A percentile compares a stretch with the other conserved stretches of the same genome.
Evolutionary conservation across 1,140 invertebrate genomes (phyloP).

Genomic region (Pogonognathellus flavescens): DNA sequence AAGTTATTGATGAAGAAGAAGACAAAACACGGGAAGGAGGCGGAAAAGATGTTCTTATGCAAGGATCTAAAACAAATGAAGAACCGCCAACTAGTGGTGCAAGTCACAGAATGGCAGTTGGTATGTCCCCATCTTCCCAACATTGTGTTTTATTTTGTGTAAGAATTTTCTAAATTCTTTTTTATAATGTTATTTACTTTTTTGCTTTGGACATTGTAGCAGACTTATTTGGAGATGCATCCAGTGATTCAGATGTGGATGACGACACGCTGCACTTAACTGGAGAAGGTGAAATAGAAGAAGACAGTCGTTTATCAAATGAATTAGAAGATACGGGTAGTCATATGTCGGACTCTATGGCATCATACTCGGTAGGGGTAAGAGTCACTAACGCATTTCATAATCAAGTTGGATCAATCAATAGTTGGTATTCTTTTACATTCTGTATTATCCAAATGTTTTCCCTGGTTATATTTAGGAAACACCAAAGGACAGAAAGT

Average conservation of each 20-base stretch:
- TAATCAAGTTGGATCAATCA: no score
- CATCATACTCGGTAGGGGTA: slow-evolving; percentile 72
- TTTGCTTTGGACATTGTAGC: not conserved
- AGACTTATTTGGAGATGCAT: slow-evolving; percentile 84
- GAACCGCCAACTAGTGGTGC: slow-evolving; percentile 57
- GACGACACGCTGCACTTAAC: slow-evolving; percentile 71
- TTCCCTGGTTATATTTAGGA: slow-evolving; percentile 5
- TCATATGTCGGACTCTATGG: slow-evolving; percentile 79
- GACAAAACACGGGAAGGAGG: slow-evolving; percentile 68
- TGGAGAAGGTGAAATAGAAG: slow-evolving; percentile 75
- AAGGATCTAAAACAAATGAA: slow-evolving; percentile 64
- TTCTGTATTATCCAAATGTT: no score
- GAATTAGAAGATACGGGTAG: slow-evolving; percentile 76
- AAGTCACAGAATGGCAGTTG: slow-evolving; percentile 67
- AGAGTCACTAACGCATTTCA: no score
- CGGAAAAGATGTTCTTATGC: slow-evolving; percentile 65
- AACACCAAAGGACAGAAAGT: slow-evolving; percentile 3
- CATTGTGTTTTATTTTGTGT: not conserved
- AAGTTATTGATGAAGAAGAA: slow-evolving; percentile 91
- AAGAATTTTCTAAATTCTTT: slow-evolving; percentile 33
- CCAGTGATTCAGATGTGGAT: slow-evolving; percentile 71
- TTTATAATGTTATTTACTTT: not conserved
- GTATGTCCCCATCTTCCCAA: slow-evolving; percentile 34
- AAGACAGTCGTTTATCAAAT: slow-evolving; percentile 83
- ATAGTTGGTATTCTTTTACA: no score